These are phyloP conservation scores for Enteromius argenteus DNA, from an alignment of 2,797 vertebrate genomes.

Conservation along the genomic window DNA sequence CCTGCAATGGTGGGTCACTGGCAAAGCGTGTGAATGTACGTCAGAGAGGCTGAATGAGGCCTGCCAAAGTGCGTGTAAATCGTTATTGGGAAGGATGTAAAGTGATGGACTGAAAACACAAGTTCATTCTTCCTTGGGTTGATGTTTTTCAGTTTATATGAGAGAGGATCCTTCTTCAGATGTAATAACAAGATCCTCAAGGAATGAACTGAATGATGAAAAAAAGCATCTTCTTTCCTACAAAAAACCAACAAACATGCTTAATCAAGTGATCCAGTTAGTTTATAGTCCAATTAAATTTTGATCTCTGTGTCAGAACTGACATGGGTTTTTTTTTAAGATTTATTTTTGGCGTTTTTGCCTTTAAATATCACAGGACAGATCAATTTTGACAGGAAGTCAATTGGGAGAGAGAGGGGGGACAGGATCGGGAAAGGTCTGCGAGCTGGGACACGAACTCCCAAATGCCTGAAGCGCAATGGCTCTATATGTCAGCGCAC, in stretches of 20 bases:
- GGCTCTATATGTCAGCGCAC: too few species aligned
- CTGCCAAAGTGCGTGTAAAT: background rate
- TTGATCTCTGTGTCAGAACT: constrained; percentile 6
- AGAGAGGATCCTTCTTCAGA: background rate
- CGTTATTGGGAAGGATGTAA: background rate
- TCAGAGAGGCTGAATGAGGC: background rate
- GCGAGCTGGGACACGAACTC: too few species aligned
- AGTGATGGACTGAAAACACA: background rate
- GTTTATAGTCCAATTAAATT: background rate
- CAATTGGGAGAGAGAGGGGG: too few species aligned
- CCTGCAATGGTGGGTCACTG: constrained; percentile 60
- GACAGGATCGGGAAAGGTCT: too few species aligned
- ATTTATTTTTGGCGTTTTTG: too few species aligned
- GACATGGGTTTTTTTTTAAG: background rate
- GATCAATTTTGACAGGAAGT: too few species aligned
- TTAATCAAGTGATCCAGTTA: background rate
- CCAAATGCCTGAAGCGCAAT: too few species aligned
- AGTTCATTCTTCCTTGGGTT: background rate
- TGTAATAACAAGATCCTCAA: background rate
- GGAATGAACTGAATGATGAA: constrained; percentile 2
- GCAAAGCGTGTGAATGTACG: constrained; percentile 40
- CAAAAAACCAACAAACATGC: background rate
- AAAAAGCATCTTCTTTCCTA: constrained; percentile 1
- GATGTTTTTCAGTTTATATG: background rate
- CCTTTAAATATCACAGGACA: too few species aligned